Conservation (phyloP, 1,140 invertebrate species). For the Copidosoma floridanum region DNA sequence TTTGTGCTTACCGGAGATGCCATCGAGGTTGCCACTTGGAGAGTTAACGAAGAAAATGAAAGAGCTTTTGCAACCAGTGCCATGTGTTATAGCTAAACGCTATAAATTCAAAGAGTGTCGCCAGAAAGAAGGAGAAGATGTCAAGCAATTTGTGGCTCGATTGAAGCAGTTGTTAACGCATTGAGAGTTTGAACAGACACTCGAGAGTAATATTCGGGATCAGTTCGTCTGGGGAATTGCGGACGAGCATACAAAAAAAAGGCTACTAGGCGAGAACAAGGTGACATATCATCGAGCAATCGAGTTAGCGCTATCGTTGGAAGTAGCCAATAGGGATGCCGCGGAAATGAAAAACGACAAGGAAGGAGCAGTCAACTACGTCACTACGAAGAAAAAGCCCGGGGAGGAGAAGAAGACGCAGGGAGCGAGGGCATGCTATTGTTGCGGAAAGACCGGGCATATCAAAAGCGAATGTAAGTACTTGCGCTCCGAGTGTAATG, state of each 20-base stretch:
- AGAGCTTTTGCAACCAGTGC: slow-evolving; percentile 36
- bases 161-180: slow-evolving; percentile 13
- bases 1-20: slow-evolving; percentile 35
- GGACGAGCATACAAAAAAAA: not conserved
- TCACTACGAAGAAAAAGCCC: not conserved
- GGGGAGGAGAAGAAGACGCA: too few relatives aligned
- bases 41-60: slow-evolving; percentile 35
- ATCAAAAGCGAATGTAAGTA: too few relatives aligned
- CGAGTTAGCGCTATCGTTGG: not conserved
- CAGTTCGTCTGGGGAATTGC: slow-evolving; percentile 19
- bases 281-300: not conserved
- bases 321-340: too few relatives aligned
- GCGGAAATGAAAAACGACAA: too few relatives aligned
- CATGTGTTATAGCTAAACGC: slow-evolving; percentile 37
- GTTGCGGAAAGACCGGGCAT: too few relatives aligned
- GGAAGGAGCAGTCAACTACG: slow-evolving; percentile 2
- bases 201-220: slow-evolving; percentile 8
- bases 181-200: slow-evolving; percentile 8
- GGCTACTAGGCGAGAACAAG: not conserved
- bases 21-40: slow-evolving; percentile 30
- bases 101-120: too few relatives aligned
- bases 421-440: too few relatives aligned
- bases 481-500: too few relatives aligned
- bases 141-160: slow-evolving; percentile 4
- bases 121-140: slow-evolving; percentile 19